phyloP scores from a whole-genome alignment of 2,797 vertebrate genomes.

The Neostethus bicornis region DNA sequence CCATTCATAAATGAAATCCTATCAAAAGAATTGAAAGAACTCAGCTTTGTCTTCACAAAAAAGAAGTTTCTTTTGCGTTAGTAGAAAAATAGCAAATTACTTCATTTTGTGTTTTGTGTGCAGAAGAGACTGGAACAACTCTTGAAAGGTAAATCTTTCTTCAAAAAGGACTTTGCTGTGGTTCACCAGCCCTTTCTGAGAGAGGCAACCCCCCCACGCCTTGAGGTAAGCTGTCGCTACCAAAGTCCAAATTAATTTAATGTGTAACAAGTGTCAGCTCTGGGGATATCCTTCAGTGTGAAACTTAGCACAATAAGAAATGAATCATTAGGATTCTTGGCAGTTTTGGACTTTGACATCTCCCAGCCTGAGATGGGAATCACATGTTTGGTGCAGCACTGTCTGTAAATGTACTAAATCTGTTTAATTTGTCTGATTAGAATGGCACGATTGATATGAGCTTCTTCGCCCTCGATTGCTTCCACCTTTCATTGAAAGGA shows the following conservation, averaged over 20 bases:
- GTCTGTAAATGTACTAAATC: constrained; percentile 3
- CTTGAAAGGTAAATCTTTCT: constrained; percentile 76
- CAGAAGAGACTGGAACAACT: constrained; percentile 80
- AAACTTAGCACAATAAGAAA: constrained; percentile 9
- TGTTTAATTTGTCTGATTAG: constrained; percentile 58
- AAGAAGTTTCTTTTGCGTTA: too few relatives aligned
- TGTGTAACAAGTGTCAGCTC: constrained; percentile 7
- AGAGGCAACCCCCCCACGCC: constrained; percentile 76
- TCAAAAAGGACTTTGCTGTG: constrained; percentile 80
- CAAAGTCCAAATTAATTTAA: not conserved
- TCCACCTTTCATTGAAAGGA: constrained; percentile 86
- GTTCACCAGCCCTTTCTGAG: constrained; percentile 84
- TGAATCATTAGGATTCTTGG: constrained; percentile 20
- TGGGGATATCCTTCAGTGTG: constrained; percentile 22
- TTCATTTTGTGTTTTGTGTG: not conserved
- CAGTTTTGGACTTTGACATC: constrained; percentile 17
- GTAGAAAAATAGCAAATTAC: too few relatives aligned
- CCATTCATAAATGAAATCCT: too few relatives aligned
- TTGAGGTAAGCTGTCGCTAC: constrained; percentile 64
- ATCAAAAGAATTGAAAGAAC: too few relatives aligned
- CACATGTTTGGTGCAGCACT: constrained; percentile 2
- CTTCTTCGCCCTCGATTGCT: constrained; percentile 85
- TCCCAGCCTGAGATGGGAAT: constrained; percentile 5
- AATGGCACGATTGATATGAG: constrained; percentile 81
- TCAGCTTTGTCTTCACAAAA: too few relatives aligned